A percentile compares a stretch with the other conserved stretches of the same genome.
Evolutionary conservation across 1,140 invertebrate species (phyloP).

Genomic region (Plectrocnemia conspersa): DNA sequence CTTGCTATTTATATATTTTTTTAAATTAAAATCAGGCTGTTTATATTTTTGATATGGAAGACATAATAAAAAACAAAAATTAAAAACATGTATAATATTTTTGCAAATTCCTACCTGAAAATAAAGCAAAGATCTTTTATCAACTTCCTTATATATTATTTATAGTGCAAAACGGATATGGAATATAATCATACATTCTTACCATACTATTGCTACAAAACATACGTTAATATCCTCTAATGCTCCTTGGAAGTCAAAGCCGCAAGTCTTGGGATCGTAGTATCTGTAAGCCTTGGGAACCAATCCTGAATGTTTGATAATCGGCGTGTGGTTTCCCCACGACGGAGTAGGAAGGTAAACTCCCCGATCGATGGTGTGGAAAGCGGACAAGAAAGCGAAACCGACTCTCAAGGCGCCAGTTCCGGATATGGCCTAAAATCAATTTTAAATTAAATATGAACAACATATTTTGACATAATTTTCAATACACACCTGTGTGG

Average conservation of each 20-base stretch:
- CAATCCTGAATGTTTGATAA: slow-evolving; percentile 88
- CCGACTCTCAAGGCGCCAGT: slow-evolving; percentile 95
- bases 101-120: no score
- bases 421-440: slow-evolving; percentile 89
- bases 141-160: not conserved
- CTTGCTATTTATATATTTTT: no score
- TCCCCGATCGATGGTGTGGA: slow-evolving; percentile 78
- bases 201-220: no score
- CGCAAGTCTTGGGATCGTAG: slow-evolving; percentile 93
- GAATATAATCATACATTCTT: not conserved
- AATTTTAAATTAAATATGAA: slow-evolving; percentile 39
- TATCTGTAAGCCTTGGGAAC: slow-evolving; percentile 90
- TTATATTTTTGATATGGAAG: no score
- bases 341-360: slow-evolving; percentile 93
- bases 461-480: not conserved
- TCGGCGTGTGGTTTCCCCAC: slow-evolving; percentile 96
- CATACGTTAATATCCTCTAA: slow-evolving; percentile 87
- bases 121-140: slow-evolving; percentile 8
- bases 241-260: slow-evolving; percentile 89
- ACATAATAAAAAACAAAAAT: no score
- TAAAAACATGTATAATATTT: no score
- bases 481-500: slow-evolving; percentile 60
- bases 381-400: slow-evolving; percentile 82
- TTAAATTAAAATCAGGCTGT: no score
- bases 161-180: no score